Conservation (phyloP, 2,113 vertebrate species). For the Panthera uncia region DNA sequence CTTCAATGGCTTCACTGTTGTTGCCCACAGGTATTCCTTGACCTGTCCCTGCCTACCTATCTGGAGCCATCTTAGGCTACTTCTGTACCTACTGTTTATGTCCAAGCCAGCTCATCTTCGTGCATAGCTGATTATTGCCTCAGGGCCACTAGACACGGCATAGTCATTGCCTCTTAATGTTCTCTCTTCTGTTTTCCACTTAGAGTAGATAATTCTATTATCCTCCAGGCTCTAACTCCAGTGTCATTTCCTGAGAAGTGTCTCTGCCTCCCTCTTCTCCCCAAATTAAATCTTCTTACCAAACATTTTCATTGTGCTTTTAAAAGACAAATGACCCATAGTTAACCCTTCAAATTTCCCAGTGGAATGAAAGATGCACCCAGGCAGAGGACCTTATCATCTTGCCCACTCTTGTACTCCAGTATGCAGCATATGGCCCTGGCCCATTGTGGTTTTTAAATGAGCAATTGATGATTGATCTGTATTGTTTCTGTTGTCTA, state of each 20-base stretch:
- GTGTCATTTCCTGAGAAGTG: conserved; percentile 1
- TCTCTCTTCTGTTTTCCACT: background rate
- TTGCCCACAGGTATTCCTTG: background rate
- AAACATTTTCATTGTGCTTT: background rate
- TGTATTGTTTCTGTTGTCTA: background rate
- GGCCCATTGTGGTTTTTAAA: background rate
- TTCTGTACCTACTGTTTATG: background rate
- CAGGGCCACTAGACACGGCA: background rate
- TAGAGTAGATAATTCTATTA: background rate
- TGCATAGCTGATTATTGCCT: background rate
- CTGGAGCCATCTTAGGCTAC: background rate
- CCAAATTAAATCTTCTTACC: background rate
- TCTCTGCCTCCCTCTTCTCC: background rate
- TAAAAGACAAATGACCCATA: background rate
- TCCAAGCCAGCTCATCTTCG: background rate
- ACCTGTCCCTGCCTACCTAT: background rate
- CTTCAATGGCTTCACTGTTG: background rate
- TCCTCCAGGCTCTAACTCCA: background rate
- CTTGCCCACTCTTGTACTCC: background rate
- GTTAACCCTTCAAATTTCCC: background rate
- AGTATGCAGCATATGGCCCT: background rate
- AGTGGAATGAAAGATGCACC: background rate
- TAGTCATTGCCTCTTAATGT: background rate
- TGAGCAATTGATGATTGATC: background rate
- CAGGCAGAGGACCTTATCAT: background rate